Conservation (phyloP, 1,140 invertebrate genomes). For the Drosophila equinoxialis region DNA sequence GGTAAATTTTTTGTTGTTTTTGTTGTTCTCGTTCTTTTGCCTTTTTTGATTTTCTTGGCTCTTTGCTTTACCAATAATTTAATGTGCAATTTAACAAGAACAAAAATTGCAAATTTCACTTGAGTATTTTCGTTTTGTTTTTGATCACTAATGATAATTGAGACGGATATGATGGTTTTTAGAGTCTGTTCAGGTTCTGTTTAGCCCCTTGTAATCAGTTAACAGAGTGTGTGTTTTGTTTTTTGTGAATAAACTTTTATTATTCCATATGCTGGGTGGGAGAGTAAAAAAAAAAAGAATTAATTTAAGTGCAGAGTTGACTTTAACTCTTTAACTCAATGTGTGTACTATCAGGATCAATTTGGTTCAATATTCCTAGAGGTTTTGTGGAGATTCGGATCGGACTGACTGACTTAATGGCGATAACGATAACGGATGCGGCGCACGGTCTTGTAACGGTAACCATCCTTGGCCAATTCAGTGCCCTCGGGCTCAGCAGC, state of each 20-base stretch:
- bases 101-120: conserved; percentile 16
- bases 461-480: conserved; percentile 73
- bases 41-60: conserved; percentile 18
- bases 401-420: conserved; percentile 44
- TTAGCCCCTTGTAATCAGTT: not conserved
- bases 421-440: conserved; percentile 73
- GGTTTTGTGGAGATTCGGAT: not conserved
- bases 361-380: conserved; percentile 70
- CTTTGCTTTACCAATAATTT: conserved; percentile 35
- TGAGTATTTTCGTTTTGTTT: not conserved
- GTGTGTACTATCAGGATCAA: conserved; percentile 73
- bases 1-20: not conserved
- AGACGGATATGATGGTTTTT: not conserved
- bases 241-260: conserved; percentile 77
- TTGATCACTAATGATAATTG: conserved; percentile 3
- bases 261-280: conserved; percentile 65
- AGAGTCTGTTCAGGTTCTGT: not conserved
- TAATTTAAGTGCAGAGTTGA: conserved; percentile 2
- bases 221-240: conserved; percentile 3
- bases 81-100: conserved; percentile 64
- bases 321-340: not conserved
- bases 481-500: conserved; percentile 52
- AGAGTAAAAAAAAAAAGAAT: conserved; percentile 30
- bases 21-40: conserved; percentile 3
- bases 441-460: conserved; percentile 78